Conservation (phyloP, 2,113 vertebrate species). For the Xenopus laevis region DNA sequence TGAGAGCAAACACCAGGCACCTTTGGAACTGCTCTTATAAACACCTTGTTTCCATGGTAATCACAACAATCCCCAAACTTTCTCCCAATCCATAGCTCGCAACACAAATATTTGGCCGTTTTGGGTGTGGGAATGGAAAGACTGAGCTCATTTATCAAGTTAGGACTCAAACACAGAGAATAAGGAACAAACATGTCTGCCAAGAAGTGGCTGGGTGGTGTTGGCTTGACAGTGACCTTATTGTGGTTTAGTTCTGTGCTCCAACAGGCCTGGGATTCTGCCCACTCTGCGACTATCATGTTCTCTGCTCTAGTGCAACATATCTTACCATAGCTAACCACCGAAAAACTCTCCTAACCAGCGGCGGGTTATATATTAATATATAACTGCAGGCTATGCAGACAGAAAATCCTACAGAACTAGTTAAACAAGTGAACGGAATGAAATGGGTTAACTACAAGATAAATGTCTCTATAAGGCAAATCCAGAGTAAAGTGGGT, state of each 20-base stretch:
- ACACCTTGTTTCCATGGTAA: slow-evolving; percentile 16
- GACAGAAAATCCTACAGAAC: too few species aligned
- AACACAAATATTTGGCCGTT: background rate
- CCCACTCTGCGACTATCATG: background rate
- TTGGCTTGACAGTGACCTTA: background rate
- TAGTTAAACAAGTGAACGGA: too few species aligned
- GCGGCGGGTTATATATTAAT: too few species aligned
- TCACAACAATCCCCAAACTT: slow-evolving; percentile 9
- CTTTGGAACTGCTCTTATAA: background rate
- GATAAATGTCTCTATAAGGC: too few species aligned
- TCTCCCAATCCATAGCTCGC: background rate
- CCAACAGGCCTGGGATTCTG: background rate
- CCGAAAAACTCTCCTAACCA: too few species aligned
- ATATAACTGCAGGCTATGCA: too few species aligned
- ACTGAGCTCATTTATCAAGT: slow-evolving; percentile 20
- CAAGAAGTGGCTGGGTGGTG: background rate
- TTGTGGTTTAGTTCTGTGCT: background rate
- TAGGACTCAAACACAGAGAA: background rate
- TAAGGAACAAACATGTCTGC: background rate
- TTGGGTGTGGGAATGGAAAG: slow-evolving; percentile 34
- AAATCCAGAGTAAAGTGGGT: slow-evolving; percentile 30
- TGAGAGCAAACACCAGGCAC: background rate
- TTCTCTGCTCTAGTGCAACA: background rate
- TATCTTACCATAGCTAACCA: too few species aligned
- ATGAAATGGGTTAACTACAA: too few species aligned